Evolutionary conservation across 2,888 invertebrate genomes (phyloP).

Genomic region (Oxystoma pomonae): DNA sequence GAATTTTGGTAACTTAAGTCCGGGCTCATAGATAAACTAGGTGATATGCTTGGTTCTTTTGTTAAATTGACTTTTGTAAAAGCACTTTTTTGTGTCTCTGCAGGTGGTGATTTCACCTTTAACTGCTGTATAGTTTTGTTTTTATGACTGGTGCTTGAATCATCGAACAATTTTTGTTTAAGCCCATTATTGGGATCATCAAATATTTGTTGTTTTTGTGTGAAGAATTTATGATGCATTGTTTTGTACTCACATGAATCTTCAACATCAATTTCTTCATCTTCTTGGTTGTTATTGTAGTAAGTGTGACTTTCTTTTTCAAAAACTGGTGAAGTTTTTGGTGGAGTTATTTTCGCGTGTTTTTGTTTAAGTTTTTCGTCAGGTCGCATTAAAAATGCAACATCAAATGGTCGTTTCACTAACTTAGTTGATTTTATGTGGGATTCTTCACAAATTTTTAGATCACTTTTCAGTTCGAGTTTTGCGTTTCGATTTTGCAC

Average conservation of each 20-base stretch:
- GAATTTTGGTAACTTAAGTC: conserved; percentile 75
- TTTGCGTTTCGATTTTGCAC: conserved; percentile 42
- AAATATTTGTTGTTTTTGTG: conserved; percentile 56
- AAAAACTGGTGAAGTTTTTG: conserved; percentile 45
- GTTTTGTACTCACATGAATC: conserved; percentile 32
- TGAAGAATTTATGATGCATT: conserved; percentile 35
- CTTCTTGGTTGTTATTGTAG: conserved; percentile 37
- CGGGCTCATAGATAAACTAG: conserved; percentile 70
- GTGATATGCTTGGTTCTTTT: conserved; percentile 52
- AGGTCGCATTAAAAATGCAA: conserved; percentile 85
- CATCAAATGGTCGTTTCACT: conserved; percentile 80
- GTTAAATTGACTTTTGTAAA: conserved; percentile 72
- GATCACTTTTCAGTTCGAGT: conserved; percentile 48
- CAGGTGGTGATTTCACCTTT: conserved; percentile 44
- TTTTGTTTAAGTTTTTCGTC: conserved; percentile 74
- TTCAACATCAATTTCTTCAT: conserved; percentile 42
- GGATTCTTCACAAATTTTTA: conserved; percentile 43
- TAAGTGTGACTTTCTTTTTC: conserved; percentile 28
- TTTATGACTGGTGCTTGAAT: conserved; percentile 37
- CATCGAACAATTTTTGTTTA: not conserved
- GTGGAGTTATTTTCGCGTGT: conserved; percentile 54
- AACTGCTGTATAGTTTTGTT: conserved; percentile 50
- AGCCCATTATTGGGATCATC: conserved; percentile 49
- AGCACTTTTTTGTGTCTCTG: conserved; percentile 62
- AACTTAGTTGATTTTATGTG: conserved; percentile 42